Evolutionary conservation across 2,797 vertebrate species (phyloP), one percentile per base, ranked within the genome.

Genomic region (Taeniopygia guttata): DNA sequence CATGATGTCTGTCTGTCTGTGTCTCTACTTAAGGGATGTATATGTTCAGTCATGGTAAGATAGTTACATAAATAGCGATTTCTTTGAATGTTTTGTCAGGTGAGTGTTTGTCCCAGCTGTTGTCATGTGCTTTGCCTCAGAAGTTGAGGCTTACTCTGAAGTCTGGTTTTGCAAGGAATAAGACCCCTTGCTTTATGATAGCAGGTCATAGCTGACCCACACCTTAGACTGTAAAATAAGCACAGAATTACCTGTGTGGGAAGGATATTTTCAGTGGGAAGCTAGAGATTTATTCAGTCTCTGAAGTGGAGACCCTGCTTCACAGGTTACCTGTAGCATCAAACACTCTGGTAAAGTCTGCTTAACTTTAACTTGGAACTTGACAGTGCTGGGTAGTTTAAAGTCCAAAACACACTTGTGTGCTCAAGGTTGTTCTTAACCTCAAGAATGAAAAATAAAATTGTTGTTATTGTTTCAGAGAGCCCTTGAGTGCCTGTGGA

Each of bases 1-100:
- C 0, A 0, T 58, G n/a, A 18, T 25, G 11, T 15, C n/a, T 2
- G 1, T 69, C 43, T 68, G 8, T 42, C 38, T 58, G 3, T 40
- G 13, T 45, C 19, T 38, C 25, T 70, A 6, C 21, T 78, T 67
- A 22, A 0, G 2, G 51, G 60, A 55, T 49, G 16, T 17, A 1
- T 64, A 9, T 66, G n/a, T 67, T 89, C 40, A 72, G 30, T 63
- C 22, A 19, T 16, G 5, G 5, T 58, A 27, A n/a, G 85, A 34
- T 43, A n/a, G 36, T 83, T 63, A 4, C 5, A 12, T n/a, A n/a
- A 46, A 29, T 54, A 42, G 42, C 25, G 64, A 42, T 75, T 84
- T 68, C 18, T 78, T 64, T 38, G 27, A 29, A 3, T 30, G 7
- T 32, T 66, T 73, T 32, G 52, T 1, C 26, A 25, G 42, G 19